Base-by-base conservation (phyloP, 2,113 vertebrate genomes). In the Peromyscus californicus region DNA sequence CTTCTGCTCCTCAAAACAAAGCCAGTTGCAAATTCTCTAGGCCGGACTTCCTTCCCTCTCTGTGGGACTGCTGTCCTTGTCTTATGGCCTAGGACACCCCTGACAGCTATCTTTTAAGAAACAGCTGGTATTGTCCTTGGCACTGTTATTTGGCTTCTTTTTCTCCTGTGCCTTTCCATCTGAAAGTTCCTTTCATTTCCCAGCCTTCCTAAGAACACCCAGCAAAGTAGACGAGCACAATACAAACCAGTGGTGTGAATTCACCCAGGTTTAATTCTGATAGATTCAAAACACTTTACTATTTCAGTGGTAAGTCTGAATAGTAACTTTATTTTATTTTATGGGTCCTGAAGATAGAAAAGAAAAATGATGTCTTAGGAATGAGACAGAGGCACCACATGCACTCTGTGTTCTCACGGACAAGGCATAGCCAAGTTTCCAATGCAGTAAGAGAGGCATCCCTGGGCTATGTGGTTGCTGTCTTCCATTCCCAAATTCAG, bases 251-350 rank as follows among this genome's bases (percentile, higher is more conserved):
- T 8, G 33, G 19, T 57, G 5, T 24, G 51, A 33, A 31, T 36
- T 79, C 5, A 11, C 0, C 42, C 10, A 0, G 0, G 0, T 33
- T 80, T 4, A 39, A 48, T 75, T 69, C 33, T 26, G 26, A 22
- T 54, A 42, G 22, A 70, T 80, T 91, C 59, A 75, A 51, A 72
- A 89, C 63, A 65, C 67, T 82, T 78, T n/a, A 24, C 4, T 3
- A 11, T 83, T 76, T 69, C 59, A 48, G 22, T 24, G 39, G 51
- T 26, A 93, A 63, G 48, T 11, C 74, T 79, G 5, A 39, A 74
- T 21, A 36, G 10, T 48, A 36, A 76, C 61, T 93, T 84, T 57
- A 9, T 26, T 90, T 45, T 65, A 59, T 19, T 19, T 16, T 93
- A 67, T 54, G 39, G 19, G 24, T 91, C 57, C 45, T 31, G 48